phyloP scores from a whole-genome alignment of 2,113 vertebrate genomes.

The Phrynosoma blainvillii region DNA sequence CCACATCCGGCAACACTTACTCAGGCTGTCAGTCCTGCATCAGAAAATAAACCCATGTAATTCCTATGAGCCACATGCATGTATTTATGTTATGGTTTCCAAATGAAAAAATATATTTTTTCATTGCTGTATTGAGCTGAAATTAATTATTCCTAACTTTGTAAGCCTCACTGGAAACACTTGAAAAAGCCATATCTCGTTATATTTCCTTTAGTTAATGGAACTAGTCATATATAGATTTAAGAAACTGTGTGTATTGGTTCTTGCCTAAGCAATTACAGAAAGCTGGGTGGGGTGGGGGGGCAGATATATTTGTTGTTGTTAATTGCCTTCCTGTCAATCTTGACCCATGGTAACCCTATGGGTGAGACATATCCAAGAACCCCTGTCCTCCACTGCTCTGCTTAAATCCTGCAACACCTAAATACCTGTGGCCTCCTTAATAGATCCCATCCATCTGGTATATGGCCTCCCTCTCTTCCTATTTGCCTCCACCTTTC shows the following conservation, averaged over 20 bases:
- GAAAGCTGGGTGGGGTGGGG: neutral
- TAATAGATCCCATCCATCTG: too few species aligned
- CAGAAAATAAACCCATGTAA: constrained; percentile 9
- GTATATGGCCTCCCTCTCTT: too few species aligned
- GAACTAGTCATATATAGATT: neutral
- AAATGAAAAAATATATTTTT: neutral
- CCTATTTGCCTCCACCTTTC: too few species aligned
- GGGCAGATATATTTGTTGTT: neutral
- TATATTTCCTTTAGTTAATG: neutral
- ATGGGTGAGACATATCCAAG: too few species aligned
- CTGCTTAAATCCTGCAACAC: too few species aligned
- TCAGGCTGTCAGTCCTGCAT: constrained; percentile 29
- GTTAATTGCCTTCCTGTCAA: too few species aligned
- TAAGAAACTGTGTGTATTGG: neutral
- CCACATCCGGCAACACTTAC: constrained; percentile 81
- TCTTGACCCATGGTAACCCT: too few species aligned
- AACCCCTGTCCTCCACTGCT: too few species aligned
- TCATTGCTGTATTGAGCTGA: neutral
- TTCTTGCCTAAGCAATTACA: constrained; percentile 15
- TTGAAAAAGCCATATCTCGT: neutral
- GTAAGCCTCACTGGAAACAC: too few species aligned
- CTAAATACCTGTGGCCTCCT: too few species aligned
- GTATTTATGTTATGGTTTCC: neutral
- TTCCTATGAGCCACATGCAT: neutral
- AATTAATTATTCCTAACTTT: neutral